Evolutionary conservation across 2,888 invertebrate species (phyloP).

Genomic region (Acholoe squamosa): DNA sequence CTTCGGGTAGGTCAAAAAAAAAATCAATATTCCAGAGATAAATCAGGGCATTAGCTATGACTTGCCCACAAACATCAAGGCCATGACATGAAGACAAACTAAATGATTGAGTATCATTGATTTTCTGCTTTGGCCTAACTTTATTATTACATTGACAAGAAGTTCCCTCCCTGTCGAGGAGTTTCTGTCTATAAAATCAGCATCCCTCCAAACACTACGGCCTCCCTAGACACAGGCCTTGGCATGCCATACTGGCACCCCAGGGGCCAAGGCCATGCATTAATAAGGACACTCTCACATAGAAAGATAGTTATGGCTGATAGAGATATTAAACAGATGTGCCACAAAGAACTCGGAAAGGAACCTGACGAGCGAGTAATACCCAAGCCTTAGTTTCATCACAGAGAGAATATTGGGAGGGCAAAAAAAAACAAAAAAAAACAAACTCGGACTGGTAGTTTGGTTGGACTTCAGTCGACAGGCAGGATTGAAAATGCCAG

Average conservation of each 20-base stretch:
- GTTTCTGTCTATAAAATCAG: too few relatives aligned
- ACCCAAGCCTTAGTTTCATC: background rate
- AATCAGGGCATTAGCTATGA: too few relatives aligned
- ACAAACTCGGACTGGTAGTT: background rate
- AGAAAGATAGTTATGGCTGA: background rate
- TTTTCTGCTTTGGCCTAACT: too few relatives aligned
- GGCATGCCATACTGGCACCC: background rate
- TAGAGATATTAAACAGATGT: background rate
- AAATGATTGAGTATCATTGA: too few relatives aligned
- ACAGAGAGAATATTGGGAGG: background rate
- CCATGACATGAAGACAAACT: too few relatives aligned
- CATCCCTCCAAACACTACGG: background rate
- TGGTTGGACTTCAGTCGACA: background rate
- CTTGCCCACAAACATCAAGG: too few relatives aligned
- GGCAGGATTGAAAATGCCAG: constrained; percentile 17
- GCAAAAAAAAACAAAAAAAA: background rate
- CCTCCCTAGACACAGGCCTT: background rate
- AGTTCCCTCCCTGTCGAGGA: too few relatives aligned
- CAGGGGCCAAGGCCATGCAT: background rate
- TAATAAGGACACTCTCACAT: background rate
- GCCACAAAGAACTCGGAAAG: background rate
- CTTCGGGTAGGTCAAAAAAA: too few relatives aligned
- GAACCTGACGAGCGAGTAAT: background rate
- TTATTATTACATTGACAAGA: too few relatives aligned
- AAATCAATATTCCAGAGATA: too few relatives aligned